A percentile compares a stretch with the other conserved stretches of the same genome.
phyloP scores from a whole-genome alignment of 2,797 vertebrate genomes.

The Graptemys geographica region DNA sequence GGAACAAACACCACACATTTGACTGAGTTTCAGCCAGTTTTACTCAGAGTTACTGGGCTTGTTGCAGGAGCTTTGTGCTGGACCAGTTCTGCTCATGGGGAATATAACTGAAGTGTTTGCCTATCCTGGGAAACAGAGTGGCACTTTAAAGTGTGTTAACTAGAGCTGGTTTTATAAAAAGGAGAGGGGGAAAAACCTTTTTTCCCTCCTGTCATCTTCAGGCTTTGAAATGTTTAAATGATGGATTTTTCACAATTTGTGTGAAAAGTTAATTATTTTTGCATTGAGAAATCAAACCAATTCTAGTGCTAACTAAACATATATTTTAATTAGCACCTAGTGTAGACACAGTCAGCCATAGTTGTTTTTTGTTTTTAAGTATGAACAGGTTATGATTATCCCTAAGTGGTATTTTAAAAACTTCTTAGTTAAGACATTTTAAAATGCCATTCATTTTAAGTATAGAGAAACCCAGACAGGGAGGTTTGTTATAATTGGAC shows the following conservation, averaged over 20 bases:
- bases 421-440: too few species aligned
- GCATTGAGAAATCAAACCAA: not conserved
- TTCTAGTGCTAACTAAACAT: not conserved
- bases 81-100: not conserved
- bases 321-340: too few species aligned
- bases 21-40: not conserved
- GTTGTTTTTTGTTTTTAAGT: too few species aligned
- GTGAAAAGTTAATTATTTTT: not conserved
- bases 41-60: not conserved
- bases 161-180: not conserved
- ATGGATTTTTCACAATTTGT: not conserved
- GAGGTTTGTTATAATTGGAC: too few species aligned
- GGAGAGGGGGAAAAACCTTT: not conserved
- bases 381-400: too few species aligned
- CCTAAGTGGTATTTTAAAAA: too few species aligned
- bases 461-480: too few species aligned
- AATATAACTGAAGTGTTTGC: not conserved
- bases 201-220: not conserved
- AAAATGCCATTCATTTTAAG: too few species aligned
- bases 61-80: accelerated
- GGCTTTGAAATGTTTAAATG: not conserved
- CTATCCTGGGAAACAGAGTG: not conserved
- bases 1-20: not conserved
- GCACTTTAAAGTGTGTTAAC: not conserved
- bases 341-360: too few species aligned